Percentiles rank a stretch among this genome's conserved stretches.
Evolutionary conservation across 2,888 invertebrate genomes (phyloP).

Genomic region (Oasisia sp.): DNA sequence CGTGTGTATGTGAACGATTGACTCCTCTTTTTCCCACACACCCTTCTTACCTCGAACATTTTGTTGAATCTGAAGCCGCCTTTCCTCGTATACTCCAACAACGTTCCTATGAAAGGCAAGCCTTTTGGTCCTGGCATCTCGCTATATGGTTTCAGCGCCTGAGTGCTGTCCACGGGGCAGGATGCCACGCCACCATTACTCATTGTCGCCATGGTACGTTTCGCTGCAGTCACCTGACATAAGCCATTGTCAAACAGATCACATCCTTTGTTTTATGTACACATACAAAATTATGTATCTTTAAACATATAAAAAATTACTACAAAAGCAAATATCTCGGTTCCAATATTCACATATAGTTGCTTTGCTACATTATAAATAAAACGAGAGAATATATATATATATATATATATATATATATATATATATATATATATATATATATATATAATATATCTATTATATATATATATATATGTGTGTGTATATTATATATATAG

Average conservation of each 20-base stretch:
- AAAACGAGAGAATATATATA: too few relatives aligned
- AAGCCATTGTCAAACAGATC: neutral
- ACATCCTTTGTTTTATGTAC: neutral
- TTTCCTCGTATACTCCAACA: conserved; percentile 49
- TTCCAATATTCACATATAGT: too few relatives aligned
- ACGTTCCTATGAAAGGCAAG: conserved; percentile 40
- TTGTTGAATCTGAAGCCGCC: conserved; percentile 60
- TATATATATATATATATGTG: too few relatives aligned
- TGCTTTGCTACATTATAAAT: too few relatives aligned
- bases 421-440: too few relatives aligned
- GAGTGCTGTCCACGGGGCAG: neutral
- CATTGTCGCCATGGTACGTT: neutral
- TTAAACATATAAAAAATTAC: neutral
- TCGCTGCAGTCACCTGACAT: neutral
- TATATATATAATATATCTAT: too few relatives aligned
- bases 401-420: too few relatives aligned
- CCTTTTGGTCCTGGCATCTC: conserved; percentile 44
- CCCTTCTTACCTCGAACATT: conserved; percentile 60
- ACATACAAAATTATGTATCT: neutral
- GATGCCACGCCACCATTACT: neutral
- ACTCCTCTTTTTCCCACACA: neutral
- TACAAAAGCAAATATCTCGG: too few relatives aligned
- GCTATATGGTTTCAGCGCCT: conserved; percentile 37
- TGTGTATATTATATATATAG: too few relatives aligned
- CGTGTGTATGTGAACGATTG: too few relatives aligned